Evolutionary conservation across 2,888 invertebrate genomes (phyloP), one percentile per base, ranked within the genome.

Genomic region (Heteromurus nitidus): DNA sequence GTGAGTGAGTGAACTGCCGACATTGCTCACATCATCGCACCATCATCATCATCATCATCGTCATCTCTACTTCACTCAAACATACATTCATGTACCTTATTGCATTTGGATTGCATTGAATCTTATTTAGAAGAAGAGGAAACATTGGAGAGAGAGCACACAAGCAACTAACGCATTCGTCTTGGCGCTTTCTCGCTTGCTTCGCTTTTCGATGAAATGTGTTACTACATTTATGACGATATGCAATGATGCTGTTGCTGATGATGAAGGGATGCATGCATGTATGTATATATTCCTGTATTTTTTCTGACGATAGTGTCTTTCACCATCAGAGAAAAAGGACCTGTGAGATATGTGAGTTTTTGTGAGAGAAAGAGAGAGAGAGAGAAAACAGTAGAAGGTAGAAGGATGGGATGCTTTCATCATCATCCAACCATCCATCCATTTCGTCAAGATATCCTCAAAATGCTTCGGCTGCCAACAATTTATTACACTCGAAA

Each of bases 401-500:
- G 31, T 31, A 58, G 16, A 16, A 18, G 30, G n/a, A 53, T n/a
- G 20, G 36, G 30, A 31, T 76, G 68, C 69, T 76, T 76, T 68
- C 76, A 76, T 76, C 77, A 64, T 77, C 77, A 77, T 68, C 31
- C 60, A 69, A 9, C 69, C 79, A 79, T 79, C 79, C 79, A 79
- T 79, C 79, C 72, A 79, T 79, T 77, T 77, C 62, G 70, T 64
- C 64, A 69, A 70, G 77, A 77, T 77, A 77, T 70, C 31, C 64
- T 60, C 76, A 77, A 70, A 76, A 79, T 62, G 79, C 62, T 79
- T 74, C 62, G 80, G 60, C 80, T 85, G 85, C 86, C 85, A 86
- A 82, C 85, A 84, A 87, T 87, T 87, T 87, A 87, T 87, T 86
- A 87, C 86, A 86, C 86, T 87, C 81, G 83, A 87, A 82, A 82